phyloP scores from a whole-genome alignment of 2,888 invertebrate species.

The Drosophila silvestris region DNA sequence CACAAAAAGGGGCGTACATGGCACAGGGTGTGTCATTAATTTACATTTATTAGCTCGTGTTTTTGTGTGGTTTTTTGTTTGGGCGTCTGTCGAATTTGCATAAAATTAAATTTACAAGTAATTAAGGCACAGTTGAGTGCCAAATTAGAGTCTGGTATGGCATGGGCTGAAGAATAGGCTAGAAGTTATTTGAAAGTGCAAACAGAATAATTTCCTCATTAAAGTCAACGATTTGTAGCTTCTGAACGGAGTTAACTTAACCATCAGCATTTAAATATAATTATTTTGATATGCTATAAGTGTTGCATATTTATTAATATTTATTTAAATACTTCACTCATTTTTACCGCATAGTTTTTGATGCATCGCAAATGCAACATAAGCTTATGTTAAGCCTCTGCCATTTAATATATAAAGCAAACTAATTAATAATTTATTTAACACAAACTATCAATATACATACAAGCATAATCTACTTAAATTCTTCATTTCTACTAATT shows the following conservation, averaged over 20 bases:
- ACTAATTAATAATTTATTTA: slow-evolving; percentile 32
- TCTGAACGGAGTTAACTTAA: background rate
- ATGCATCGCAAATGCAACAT: slow-evolving; percentile 52
- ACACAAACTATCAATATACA: slow-evolving; percentile 14
- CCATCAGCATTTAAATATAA: background rate
- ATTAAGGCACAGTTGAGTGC: slow-evolving; percentile 31
- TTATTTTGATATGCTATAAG: background rate
- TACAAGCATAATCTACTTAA: slow-evolving; percentile 34
- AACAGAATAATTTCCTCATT: background rate
- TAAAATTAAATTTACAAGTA: slow-evolving; percentile 54
- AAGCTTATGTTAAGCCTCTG: slow-evolving; percentile 40
- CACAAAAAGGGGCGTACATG: slow-evolving; percentile 30
- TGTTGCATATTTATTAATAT: background rate
- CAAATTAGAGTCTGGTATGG: background rate
- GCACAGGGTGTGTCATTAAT: slow-evolving; percentile 64
- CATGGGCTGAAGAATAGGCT: background rate
- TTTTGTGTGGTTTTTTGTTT: slow-evolving; percentile 45
- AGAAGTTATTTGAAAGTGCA: background rate
- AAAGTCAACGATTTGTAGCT: background rate
- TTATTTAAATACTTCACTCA: background rate
- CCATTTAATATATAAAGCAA: slow-evolving; percentile 35
- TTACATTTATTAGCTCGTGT: slow-evolving; percentile 82
- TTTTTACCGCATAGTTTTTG: slow-evolving; percentile 6
- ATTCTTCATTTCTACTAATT: slow-evolving; percentile 60
- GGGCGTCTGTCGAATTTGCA: slow-evolving; percentile 48